Conservation (phyloP, 2,888 invertebrate genomes). For the Ferdinandea cuprea region DNA sequence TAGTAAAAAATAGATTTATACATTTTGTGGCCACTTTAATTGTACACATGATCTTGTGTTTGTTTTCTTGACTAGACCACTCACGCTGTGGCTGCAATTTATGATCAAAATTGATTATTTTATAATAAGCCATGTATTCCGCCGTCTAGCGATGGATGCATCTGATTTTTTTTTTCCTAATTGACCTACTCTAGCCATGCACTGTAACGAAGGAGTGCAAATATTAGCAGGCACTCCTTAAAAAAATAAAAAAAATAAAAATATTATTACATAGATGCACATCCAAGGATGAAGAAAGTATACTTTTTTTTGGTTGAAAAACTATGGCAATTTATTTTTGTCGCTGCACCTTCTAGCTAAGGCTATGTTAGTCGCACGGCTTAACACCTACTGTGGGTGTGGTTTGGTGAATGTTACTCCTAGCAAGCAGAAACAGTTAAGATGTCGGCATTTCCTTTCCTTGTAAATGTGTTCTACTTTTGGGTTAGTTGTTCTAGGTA, state of each 20-base stretch:
- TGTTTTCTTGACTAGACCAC: constrained; percentile 52
- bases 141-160: constrained; percentile 11
- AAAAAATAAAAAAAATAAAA: not conserved
- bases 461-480: constrained; percentile 1
- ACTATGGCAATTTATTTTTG: constrained; percentile 17
- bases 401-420: constrained; percentile 12
- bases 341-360: constrained; percentile 49
- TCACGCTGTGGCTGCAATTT: constrained; percentile 29
- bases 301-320: not conserved
- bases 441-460: constrained; percentile 12
- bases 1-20: constrained; percentile 20
- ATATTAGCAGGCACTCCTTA: not conserved
- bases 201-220: not conserved
- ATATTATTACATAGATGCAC: not conserved
- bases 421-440: constrained; percentile 15
- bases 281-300: constrained; percentile 4
- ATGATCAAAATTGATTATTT: constrained; percentile 11
- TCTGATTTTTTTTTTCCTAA: not conserved
- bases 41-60: constrained; percentile 36
- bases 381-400: constrained; percentile 25
- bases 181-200: not conserved
- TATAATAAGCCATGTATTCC: constrained; percentile 12
- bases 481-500: no score
- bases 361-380: constrained; percentile 2
- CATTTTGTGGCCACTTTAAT: constrained; percentile 59